Conservation (phyloP, 1,140 invertebrate species). For the Potamilus streckersoni region DNA sequence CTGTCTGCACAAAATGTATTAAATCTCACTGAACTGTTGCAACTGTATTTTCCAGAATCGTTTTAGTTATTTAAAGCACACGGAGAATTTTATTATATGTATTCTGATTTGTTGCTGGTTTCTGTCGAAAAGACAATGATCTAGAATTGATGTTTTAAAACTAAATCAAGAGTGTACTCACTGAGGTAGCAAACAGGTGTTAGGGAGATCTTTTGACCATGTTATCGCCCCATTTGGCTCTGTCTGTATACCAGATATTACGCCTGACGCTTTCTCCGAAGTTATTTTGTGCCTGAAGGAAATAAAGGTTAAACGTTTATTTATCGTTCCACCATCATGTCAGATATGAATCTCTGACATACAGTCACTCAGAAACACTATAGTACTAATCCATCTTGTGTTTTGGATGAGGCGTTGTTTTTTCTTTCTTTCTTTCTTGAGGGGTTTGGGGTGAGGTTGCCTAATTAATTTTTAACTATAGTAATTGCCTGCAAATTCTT, state of each 20-base stretch:
- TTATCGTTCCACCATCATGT: background rate
- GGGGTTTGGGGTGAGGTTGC: too few relatives aligned
- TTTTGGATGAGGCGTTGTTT: background rate
- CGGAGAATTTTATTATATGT: background rate
- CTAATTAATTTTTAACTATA: too few relatives aligned
- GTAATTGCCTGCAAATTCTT: too few relatives aligned
- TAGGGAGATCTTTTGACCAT: constrained; percentile 87
- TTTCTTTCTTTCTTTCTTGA: too few relatives aligned
- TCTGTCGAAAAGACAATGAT: too few relatives aligned
- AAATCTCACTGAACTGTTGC: too few relatives aligned
- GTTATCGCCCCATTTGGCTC: constrained; percentile 92
- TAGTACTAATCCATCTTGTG: background rate
- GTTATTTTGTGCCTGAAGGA: constrained; percentile 66
- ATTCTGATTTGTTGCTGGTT: too few relatives aligned
- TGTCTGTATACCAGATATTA: constrained; percentile 92
- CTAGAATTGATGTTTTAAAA: background rate
- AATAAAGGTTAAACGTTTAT: constrained; percentile 3
- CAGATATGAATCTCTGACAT: background rate
- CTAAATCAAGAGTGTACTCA: background rate
- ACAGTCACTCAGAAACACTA: background rate
- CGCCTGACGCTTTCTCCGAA: constrained; percentile 88
- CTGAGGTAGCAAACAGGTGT: constrained; percentile 71
- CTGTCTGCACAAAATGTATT: too few relatives aligned
- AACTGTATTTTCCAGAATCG: background rate
- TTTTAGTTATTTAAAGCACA: background rate